Evolutionary conservation across 2,888 invertebrate species (phyloP), one percentile per base, ranked within the genome.

Genomic region (Polydrusus pterygomalis): DNA sequence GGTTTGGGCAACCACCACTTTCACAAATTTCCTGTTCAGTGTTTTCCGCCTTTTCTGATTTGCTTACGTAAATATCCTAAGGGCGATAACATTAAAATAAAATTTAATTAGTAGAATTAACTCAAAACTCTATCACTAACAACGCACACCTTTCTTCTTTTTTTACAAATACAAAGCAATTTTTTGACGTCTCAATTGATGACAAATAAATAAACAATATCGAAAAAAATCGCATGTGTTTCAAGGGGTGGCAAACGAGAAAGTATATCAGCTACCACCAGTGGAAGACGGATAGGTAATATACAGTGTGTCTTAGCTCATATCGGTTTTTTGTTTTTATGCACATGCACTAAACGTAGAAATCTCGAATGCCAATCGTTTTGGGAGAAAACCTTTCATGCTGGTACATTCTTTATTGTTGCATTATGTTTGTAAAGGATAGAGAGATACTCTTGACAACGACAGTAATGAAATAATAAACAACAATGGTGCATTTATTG

Each of bases 171-270:
- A 56, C 38, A n/a, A n/a, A 58, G 58, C 58, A 58, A 38, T 34
- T 58, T n/a, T 58, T 58, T 38, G 38, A 38, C 34, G 15, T 15
- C 38, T 17, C 15, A 38, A 10, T 38, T 30, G 58, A 10, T 58
- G 58, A 58, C 58, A 58, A n/a, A 58, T 38, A 58, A 15, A 58
- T 15, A n/a, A n/a, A n/a, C n/a, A n/a, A 38, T 0, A 58, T n/a
- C 15, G 10, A 7, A 58, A 58, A 58, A 58, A 58, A 17, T 58
- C 54, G 2, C 54, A 10, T 56, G 13, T n/a, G 54, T 56, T 30
- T 56, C 1, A 13, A 11, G 58, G 58, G 17, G n/a, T 3, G 25
- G n/a, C 17, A 58, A 15, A 38, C 13, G 1, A 30, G 30, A 11
- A 5, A 18, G n/a, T 2, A 18, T 8, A 5, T 56, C 9, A n/a